These are phyloP conservation scores for Malachius bipustulatus DNA, from an alignment of 2,888 invertebrate species.

Conservation along the genomic window DNA sequence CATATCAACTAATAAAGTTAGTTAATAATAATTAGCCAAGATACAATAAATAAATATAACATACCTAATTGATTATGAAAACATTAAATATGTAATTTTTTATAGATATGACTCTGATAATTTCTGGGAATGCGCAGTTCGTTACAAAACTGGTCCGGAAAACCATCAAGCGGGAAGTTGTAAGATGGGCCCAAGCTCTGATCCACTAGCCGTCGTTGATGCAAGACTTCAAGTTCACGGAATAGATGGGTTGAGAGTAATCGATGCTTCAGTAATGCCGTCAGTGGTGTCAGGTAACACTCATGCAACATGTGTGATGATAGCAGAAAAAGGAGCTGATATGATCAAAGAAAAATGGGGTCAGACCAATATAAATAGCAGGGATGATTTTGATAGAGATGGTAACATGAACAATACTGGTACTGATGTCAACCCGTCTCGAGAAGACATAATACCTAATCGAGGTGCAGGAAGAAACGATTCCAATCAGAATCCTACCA, in stretches of 20 bases:
- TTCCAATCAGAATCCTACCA: too few species aligned
- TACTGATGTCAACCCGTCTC: not conserved
- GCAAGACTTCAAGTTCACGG: conserved; percentile 53
- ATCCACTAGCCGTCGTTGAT: conserved; percentile 65
- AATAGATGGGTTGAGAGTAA: conserved; percentile 43
- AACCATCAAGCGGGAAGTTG: conserved; percentile 75
- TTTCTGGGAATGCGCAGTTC: conserved; percentile 65
- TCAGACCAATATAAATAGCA: conserved; percentile 8
- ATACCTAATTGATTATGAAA: too few species aligned
- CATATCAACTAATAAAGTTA: too few species aligned
- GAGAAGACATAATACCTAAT: not conserved
- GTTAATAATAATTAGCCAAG: too few species aligned
- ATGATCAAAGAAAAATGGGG: conserved; percentile 31
- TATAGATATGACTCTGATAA: conserved; percentile 45
- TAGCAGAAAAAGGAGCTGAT: conserved; percentile 34
- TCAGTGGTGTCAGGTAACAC: conserved; percentile 34
- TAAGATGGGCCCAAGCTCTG: conserved; percentile 65
- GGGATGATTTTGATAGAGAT: conserved; percentile 10
- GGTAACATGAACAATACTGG: not conserved
- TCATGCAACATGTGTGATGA: conserved; percentile 35
- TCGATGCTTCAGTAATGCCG: conserved; percentile 38
- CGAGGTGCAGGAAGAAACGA: not conserved
- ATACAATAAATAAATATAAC: too few species aligned
- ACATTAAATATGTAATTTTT: too few species aligned
- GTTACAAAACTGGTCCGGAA: conserved; percentile 61